Evolutionary conservation across 2,888 invertebrate genomes (phyloP).

Genomic region (Pheosia tremula): DNA sequence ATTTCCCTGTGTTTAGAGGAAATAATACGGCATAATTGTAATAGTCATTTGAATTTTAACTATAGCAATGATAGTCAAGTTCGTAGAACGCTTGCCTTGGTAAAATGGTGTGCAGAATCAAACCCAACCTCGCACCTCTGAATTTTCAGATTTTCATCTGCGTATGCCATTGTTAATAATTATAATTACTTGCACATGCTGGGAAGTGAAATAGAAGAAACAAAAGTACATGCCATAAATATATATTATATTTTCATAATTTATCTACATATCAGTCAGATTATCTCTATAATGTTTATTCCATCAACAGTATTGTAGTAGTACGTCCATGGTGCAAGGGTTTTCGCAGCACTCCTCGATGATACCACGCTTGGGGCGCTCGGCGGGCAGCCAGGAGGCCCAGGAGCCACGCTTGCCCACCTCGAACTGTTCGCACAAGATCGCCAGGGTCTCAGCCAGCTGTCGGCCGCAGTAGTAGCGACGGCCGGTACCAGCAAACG

Average conservation of each 20-base stretch:
- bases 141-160: no score
- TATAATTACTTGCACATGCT: no score
- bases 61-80: no score
- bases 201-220: no score
- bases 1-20: no score
- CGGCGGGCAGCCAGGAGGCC: slow-evolving; percentile 21
- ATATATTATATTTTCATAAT: neutral
- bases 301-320: slow-evolving; percentile 35
- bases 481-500: neutral
- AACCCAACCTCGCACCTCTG: no score
- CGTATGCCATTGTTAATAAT: no score
- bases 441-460: slow-evolving; percentile 24
- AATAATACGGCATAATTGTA: no score
- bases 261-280: neutral
- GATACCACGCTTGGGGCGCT: slow-evolving; percentile 23
- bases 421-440: slow-evolving; percentile 18
- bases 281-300: neutral
- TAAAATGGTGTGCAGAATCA: no score
- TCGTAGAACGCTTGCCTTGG: no score
- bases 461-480: slow-evolving; percentile 32
- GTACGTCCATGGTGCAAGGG: slow-evolving; percentile 39
- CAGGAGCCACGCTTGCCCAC: neutral
- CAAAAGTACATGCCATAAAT: neutral
- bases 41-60: no score
- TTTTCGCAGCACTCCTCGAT: slow-evolving; percentile 50